These are phyloP conservation scores for Anastrepha ludens DNA, from an alignment of 1,140 invertebrate genomes.

Conservation along the genomic window DNA sequence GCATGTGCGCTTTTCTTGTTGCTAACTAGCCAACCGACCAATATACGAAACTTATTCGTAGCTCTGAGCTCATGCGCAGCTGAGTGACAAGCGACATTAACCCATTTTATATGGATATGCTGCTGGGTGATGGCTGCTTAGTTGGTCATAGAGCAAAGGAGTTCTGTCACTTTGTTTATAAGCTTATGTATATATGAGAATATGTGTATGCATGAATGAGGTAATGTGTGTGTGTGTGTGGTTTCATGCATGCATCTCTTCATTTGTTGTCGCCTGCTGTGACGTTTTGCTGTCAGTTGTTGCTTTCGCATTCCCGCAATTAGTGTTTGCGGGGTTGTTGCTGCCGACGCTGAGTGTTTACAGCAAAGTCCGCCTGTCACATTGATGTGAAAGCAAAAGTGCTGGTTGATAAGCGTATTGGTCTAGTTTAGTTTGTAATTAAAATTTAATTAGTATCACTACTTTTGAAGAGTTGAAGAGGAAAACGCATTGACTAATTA, in stretches of 20 bases:
- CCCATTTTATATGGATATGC: slow-evolving; percentile 45
- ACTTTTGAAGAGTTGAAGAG: background rate
- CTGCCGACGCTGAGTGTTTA: background rate
- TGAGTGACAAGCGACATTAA: slow-evolving; percentile 37
- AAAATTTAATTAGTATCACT: slow-evolving; percentile 18
- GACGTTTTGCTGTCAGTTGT: slow-evolving; percentile 40
- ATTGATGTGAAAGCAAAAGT: slow-evolving; percentile 47
- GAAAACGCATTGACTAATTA: no score
- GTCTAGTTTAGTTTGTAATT: slow-evolving; percentile 36
- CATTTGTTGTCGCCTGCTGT: slow-evolving; percentile 44
- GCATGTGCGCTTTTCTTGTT: background rate
- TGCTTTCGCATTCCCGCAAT: slow-evolving; percentile 34
- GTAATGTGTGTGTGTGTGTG: background rate
- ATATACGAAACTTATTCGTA: background rate
- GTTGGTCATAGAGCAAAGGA: background rate
- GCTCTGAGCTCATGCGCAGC: background rate
- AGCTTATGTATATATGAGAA: background rate
- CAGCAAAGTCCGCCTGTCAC: background rate
- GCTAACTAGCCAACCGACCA: slow-evolving; percentile 10
- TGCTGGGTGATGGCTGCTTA: background rate
- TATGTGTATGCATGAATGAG: background rate
- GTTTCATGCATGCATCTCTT: slow-evolving; percentile 5
- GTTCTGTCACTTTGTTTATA: slow-evolving; percentile 4
- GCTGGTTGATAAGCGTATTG: slow-evolving; percentile 26
- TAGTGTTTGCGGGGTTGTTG: slow-evolving; percentile 13